Conservation (phyloP, 2,888 invertebrate species). For the Tipula vernalis region DNA sequence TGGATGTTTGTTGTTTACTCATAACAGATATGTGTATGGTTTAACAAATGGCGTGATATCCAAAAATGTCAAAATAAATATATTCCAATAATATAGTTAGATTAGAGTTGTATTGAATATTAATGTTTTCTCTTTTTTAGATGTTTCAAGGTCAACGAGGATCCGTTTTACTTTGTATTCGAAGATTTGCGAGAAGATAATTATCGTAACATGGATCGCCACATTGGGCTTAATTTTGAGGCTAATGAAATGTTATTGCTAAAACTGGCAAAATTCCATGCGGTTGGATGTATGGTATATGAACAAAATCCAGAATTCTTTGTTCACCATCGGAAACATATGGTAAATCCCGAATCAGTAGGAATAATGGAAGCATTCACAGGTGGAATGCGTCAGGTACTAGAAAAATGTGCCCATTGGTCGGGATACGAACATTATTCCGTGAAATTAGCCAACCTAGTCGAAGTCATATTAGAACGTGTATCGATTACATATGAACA, state of each 20-base stretch:
- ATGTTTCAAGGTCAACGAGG: not conserved
- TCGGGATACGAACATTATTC: not conserved
- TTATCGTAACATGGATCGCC: not conserved
- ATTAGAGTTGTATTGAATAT: not conserved
- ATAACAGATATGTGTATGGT: no score
- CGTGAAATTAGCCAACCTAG: not conserved
- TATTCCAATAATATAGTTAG: no score
- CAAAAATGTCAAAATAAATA: no score
- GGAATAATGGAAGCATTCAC: not conserved
- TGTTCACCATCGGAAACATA: not conserved
- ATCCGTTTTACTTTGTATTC: not conserved
- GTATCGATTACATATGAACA: not conserved
- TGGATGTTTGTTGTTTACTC: no score
- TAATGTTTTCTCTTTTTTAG: not conserved
- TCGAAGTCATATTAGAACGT: not conserved
- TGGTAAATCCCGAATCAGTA: not conserved
- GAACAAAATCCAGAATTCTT: not conserved
- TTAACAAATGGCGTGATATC: no score
- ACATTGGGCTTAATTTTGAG: not conserved
- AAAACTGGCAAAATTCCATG: not conserved
- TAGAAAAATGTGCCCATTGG: not conserved
- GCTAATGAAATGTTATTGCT: not conserved
- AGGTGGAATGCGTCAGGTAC: not conserved
- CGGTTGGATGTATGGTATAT: not conserved
- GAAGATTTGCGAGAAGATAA: not conserved